A percentile compares a stretch with the other conserved stretches of the same genome.
Conservation (phyloP, 2,888 invertebrate species). For the Drosophila stalkeri region DNA sequence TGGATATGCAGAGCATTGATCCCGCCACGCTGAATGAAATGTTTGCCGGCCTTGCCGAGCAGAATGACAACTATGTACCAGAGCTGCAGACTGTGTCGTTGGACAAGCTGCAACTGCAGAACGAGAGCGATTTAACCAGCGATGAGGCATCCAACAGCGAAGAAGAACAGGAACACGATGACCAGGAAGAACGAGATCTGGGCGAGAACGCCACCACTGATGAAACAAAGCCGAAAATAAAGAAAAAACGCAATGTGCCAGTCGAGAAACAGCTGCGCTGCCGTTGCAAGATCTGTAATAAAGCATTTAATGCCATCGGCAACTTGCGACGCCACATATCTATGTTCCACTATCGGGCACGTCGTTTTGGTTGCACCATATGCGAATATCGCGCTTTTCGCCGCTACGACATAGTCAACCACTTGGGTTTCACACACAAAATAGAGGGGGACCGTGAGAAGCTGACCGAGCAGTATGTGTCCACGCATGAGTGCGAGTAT, state of each 20-base stretch:
- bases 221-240: conserved; percentile 41
- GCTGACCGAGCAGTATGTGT: conserved; percentile 82
- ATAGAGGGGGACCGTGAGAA: conserved; percentile 86
- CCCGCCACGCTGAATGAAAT: conserved; percentile 74
- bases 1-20: conserved; percentile 47
- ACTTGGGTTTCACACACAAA: conserved; percentile 88
- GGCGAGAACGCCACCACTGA: conserved; percentile 19
- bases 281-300: conserved; percentile 84
- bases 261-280: conserved; percentile 79
- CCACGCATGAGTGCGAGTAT: conserved; percentile 80
- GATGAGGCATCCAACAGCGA: conserved; percentile 58
- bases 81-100: conserved; percentile 82
- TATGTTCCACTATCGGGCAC: conserved; percentile 85
- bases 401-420: conserved; percentile 88
- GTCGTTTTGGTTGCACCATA: conserved; percentile 90
- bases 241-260: conserved; percentile 68
- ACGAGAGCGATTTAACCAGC: conserved; percentile 64
- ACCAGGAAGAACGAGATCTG: conserved; percentile 20
- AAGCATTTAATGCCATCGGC: conserved; percentile 84
- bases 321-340: conserved; percentile 85
- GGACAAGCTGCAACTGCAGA: conserved; percentile 73
- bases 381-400: conserved; percentile 90
- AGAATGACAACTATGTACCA: conserved; percentile 67
- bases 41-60: conserved; percentile 81
- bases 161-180: conserved; percentile 53